These are phyloP conservation scores for Frankliniella fusca DNA, from an alignment of 2,888 invertebrate species.

Conservation along the genomic window DNA sequence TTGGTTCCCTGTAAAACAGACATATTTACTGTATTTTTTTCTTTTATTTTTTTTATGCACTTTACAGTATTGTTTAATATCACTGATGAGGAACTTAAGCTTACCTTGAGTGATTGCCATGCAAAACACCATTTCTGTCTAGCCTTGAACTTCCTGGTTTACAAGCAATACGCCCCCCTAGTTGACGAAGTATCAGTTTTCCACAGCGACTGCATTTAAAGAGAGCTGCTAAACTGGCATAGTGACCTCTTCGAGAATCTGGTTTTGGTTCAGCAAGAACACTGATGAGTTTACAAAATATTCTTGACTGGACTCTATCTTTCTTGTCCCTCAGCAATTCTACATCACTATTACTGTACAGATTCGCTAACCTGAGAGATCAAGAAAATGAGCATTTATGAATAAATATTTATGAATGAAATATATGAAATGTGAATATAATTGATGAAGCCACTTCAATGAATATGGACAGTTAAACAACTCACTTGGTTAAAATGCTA, in stretches of 20 bases:
- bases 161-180: conserved; percentile 69
- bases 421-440: conserved; percentile 27
- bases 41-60: neutral
- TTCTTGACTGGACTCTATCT: conserved; percentile 79
- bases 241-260: conserved; percentile 74
- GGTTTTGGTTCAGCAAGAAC: conserved; percentile 71
- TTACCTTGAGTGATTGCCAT: conserved; percentile 66
- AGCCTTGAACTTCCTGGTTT: conserved; percentile 66
- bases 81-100: conserved; percentile 3
- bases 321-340: conserved; percentile 80
- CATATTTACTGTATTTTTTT: conserved; percentile 25
- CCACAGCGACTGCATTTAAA: conserved; percentile 67
- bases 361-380: conserved; percentile 65
- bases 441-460: neutral
- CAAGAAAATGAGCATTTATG: conserved; percentile 31
- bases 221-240: conserved; percentile 70
- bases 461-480: neutral
- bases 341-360: conserved; percentile 83
- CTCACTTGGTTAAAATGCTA: conserved; percentile 50
- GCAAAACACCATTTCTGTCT: conserved; percentile 66
- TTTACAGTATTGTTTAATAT: neutral
- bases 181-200: conserved; percentile 65
- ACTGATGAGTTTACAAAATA: conserved; percentile 78
- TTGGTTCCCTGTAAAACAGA: conserved; percentile 56
- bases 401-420: conserved; percentile 22